Conservation (phyloP, 2,113 vertebrate species). For the Cyanistes caeruleus region DNA sequence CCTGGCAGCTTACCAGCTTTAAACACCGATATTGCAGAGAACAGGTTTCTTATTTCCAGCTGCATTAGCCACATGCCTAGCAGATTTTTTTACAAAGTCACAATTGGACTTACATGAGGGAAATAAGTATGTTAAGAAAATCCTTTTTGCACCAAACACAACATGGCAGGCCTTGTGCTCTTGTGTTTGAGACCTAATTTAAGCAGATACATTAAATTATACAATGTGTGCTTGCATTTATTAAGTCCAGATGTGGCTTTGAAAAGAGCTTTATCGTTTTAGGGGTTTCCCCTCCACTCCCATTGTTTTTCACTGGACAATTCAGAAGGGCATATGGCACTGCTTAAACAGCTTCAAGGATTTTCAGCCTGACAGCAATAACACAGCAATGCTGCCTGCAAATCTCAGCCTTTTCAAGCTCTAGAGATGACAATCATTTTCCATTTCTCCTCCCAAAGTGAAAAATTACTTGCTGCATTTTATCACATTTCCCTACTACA, state of each 20-base stretch:
- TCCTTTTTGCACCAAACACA: background rate
- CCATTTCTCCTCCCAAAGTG: background rate
- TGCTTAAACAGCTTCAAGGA: constrained; percentile 17
- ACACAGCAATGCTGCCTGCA: background rate
- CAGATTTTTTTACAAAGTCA: background rate
- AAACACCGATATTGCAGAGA: background rate
- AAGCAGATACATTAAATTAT: background rate
- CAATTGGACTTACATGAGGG: background rate
- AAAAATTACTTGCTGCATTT: background rate
- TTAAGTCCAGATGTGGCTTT: background rate
- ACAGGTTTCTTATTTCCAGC: background rate
- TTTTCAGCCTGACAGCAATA: constrained; percentile 1
- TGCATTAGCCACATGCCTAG: background rate
- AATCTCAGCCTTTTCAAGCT: background rate
- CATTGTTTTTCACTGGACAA: background rate
- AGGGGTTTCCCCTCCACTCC: fast-evolving
- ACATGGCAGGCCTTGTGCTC: background rate
- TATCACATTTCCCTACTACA: background rate
- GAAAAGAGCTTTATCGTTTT: background rate
- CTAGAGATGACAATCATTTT: background rate
- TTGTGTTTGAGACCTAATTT: background rate
- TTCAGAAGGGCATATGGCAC: constrained; percentile 11
- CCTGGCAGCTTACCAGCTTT: background rate
- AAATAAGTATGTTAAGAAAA: background rate
- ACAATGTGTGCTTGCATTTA: background rate